phyloP scores from a whole-genome alignment of 2,797 vertebrate genomes.

The Ibycter americanus region DNA sequence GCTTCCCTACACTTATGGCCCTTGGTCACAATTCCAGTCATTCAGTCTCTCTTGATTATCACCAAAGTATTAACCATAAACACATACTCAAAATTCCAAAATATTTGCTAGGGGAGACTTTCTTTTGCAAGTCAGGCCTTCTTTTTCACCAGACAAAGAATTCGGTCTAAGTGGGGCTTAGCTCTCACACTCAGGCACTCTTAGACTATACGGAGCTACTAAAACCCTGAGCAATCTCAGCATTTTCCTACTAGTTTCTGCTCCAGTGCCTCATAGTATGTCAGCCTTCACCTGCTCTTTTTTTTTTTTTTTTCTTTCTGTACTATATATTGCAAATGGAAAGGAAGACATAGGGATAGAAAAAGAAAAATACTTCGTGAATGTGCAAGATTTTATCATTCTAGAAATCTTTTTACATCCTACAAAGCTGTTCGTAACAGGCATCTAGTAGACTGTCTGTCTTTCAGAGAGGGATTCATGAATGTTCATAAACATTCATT shows the following conservation, averaged over 20 bases:
- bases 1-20: rapidly evolving
- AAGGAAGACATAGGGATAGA: background rate
- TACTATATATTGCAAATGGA: background rate
- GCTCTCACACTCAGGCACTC: background rate
- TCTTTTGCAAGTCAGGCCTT: background rate
- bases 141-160: background rate
- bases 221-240: background rate
- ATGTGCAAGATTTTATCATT: background rate
- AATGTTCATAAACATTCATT: background rate
- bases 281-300: background rate
- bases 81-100: background rate
- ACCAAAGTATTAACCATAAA: background rate
- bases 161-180: background rate
- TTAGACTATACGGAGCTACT: background rate
- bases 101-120: background rate
- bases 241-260: background rate
- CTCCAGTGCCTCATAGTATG: background rate
- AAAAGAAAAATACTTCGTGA: background rate
- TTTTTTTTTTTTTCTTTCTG: background rate
- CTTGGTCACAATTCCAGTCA: background rate
- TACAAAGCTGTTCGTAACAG: background rate
- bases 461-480: background rate
- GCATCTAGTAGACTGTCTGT: background rate
- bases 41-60: background rate
- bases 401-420: background rate